Evolutionary conservation across 2,113 vertebrate species (phyloP).

Genomic region (Entelurus aequoreus): DNA sequence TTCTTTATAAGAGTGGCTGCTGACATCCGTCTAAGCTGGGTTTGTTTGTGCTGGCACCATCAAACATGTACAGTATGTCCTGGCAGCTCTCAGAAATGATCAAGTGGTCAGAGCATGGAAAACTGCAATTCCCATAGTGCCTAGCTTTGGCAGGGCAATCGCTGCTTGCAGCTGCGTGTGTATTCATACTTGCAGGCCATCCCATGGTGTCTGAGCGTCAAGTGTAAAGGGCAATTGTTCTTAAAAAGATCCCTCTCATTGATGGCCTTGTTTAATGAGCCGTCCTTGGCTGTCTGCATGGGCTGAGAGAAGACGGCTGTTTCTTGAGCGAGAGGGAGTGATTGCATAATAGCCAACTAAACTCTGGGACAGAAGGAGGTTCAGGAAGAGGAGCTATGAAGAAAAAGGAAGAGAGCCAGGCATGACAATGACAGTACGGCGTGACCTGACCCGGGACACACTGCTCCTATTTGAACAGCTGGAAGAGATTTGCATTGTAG

Average conservation of each 20-base stretch:
- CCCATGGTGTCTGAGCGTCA: conserved; percentile 13
- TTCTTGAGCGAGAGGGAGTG: conserved; percentile 15
- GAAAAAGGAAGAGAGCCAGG: conserved; percentile 14
- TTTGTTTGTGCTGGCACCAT: conserved; percentile 54
- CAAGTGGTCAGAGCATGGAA: conserved; percentile 49
- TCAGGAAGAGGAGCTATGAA: conserved; percentile 1
- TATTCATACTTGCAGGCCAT: conserved; percentile 19
- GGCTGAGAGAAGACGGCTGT: conserved; percentile 25
- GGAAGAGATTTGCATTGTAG: conserved; percentile 74
- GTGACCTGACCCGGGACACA: conserved; percentile 45
- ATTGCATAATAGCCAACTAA: conserved; percentile 22
- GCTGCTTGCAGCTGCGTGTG: conserved; percentile 17
- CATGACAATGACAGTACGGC: conserved; percentile 23
- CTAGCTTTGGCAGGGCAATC: conserved; percentile 44
- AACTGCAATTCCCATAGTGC: conserved; percentile 67
- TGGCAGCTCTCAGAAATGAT: conserved; percentile 27
- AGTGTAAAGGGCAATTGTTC: conserved; percentile 24
- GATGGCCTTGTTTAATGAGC: conserved; percentile 42
- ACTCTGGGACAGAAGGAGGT: conserved; percentile 14
- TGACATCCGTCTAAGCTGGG: conserved; percentile 47
- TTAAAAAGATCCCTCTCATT: neutral
- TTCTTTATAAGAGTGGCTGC: conserved; percentile 43
- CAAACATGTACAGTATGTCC: conserved; percentile 50
- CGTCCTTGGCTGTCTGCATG: conserved; percentile 50
- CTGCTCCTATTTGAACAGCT: conserved; percentile 70